Base-by-base conservation (phyloP, 2,888 invertebrate species). In the Tipula confusa region DNA sequence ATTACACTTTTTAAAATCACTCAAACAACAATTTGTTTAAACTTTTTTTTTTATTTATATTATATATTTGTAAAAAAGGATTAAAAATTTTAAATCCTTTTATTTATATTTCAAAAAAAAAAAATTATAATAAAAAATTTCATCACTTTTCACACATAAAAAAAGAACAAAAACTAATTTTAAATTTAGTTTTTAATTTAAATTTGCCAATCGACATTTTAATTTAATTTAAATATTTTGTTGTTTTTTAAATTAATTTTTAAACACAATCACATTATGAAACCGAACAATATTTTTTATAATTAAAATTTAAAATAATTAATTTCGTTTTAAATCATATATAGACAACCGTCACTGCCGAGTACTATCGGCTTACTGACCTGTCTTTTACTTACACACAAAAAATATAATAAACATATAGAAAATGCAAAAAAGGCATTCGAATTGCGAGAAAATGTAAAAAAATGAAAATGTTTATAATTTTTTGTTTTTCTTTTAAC, bases 331-430 rank as follows among this genome's bases (percentile, higher is more conserved):
- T 24, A 4, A 64, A 15, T n/a, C 24, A 80, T 18, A 80, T 15
- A 80, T 7, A 80, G 15, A 13, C 80, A 33, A 33, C 82, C 82
- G 33, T 33, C 33, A 24, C 33, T 82, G 33, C 82, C 82, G 82
- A 82, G 15, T 33, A 24, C 31, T 15, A 24, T 82, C 82, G 82
- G 82, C 82, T 82, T 82, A 82, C 82, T 82, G 33, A 33, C 82
- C 82, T 82, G 82, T 82, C 15, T 82, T 36, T 33, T 29, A 15
- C 9, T 33, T 29, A 15, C 9, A 29, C 29, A 64, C 64, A 18
- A 18, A 18, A 24, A 64, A 24, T 64, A 11, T 64, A 64, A 24
- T 18, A 80, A 80, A 29, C 80, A 31, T 5, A 80, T 13, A 79
- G 64, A 6, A 29, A 80, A 31, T 31, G 31, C 80, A 80, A 80